A percentile compares a stretch with the other conserved stretches of the same genome.
Evolutionary conservation across 2,888 invertebrate genomes (phyloP).

Genomic region (Agriopis marginaria): DNA sequence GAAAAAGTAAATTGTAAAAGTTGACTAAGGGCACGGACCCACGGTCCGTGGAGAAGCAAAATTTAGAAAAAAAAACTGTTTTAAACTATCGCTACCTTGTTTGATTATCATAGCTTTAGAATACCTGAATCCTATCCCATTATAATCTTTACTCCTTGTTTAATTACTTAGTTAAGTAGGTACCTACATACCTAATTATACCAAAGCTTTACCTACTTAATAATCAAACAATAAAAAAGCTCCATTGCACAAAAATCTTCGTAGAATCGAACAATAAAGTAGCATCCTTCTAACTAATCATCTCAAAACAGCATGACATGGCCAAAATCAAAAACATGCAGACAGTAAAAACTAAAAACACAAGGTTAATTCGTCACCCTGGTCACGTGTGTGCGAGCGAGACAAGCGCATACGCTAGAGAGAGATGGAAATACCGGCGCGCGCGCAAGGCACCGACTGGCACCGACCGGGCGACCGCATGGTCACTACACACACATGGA

Average conservation of each 20-base stretch:
- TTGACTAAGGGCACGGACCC: too few species aligned
- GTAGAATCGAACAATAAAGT: constrained; percentile 23
- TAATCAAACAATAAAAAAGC: too few species aligned
- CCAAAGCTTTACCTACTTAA: too few species aligned
- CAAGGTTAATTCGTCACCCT: constrained; percentile 50
- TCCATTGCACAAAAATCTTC: constrained; percentile 18
- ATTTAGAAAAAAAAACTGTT: too few species aligned
- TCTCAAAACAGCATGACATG: constrained; percentile 10
- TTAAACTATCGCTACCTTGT: too few species aligned
- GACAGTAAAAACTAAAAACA: constrained; percentile 49
- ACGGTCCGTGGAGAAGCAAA: too few species aligned
- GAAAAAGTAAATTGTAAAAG: too few species aligned
- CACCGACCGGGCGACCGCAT: constrained; percentile 51
- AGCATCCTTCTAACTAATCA: constrained; percentile 8
- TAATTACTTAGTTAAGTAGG: too few species aligned
- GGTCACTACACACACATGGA: not conserved
- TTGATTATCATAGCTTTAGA: too few species aligned
- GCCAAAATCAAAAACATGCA: constrained; percentile 25
- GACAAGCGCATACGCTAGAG: constrained; percentile 40
- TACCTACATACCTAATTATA: too few species aligned
- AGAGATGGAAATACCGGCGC: constrained; percentile 49
- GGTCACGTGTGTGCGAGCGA: constrained; percentile 51
- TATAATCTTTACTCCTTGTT: too few species aligned
- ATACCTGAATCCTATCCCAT: too few species aligned
- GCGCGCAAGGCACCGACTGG: constrained; percentile 71